Percentiles rank a stretch among this genome's conserved stretches.
Conservation (phyloP, 2,113 vertebrate species). For the Protobothrops flavoviridis region DNA sequence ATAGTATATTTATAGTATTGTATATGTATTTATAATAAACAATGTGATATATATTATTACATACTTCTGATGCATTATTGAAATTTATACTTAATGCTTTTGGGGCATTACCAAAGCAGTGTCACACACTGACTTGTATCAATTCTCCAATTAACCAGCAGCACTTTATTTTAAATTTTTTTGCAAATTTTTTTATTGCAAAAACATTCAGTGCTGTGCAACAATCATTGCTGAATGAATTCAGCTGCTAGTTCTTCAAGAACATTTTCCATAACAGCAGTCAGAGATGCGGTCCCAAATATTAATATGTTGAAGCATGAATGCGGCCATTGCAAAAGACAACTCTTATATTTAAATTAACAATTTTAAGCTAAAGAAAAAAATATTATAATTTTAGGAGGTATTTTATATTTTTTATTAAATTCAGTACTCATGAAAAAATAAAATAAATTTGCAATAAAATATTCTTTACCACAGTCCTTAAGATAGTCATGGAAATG, state of each 20-base stretch:
- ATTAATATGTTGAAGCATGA: background rate
- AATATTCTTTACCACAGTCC: constrained; percentile 28
- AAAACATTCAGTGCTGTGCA: background rate
- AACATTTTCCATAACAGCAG: background rate
- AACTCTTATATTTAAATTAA: background rate
- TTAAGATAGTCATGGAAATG: constrained; percentile 51
- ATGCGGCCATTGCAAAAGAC: background rate
- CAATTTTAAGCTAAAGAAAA: background rate
- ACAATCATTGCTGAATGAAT: background rate
- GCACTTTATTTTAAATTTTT: background rate
- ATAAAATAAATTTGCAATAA: constrained; percentile 29
- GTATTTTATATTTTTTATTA: constrained; percentile 43
- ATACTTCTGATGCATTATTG: background rate
- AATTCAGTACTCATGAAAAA: constrained; percentile 40
- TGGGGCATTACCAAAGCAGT: background rate
- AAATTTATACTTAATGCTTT: background rate
- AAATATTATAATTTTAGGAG: constrained; percentile 10
- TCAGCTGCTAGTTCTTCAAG: background rate
- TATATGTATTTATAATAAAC: too few species aligned
- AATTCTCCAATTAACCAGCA: background rate
- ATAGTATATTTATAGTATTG: too few species aligned
- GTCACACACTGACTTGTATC: background rate
- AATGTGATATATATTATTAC: background rate
- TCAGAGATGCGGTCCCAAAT: background rate
- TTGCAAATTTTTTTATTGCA: too few species aligned